Conservation (phyloP, 23 tunicate genomes). For the Ciona savignyi region DNA sequence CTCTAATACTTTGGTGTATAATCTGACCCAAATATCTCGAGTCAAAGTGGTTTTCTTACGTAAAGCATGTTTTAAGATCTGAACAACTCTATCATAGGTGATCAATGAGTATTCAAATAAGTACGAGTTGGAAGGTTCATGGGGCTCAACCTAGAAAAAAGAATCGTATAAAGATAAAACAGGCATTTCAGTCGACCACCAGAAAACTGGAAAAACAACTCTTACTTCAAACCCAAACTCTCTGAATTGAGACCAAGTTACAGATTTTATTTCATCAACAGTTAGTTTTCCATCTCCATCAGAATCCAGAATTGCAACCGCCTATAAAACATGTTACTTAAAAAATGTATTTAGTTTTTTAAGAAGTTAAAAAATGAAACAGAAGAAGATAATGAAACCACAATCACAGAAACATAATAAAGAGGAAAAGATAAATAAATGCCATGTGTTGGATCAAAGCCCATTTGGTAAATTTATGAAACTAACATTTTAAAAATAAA, state of each 20-base stretch:
- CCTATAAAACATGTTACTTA: too few relatives aligned
- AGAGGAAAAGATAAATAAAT: too few relatives aligned
- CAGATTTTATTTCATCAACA: background rate
- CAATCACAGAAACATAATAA: too few relatives aligned
- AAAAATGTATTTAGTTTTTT: too few relatives aligned
- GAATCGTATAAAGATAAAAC: too few relatives aligned
- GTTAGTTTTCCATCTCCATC: constrained; percentile 22
- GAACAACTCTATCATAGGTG: constrained; percentile 16
- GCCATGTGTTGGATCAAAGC: too few relatives aligned
- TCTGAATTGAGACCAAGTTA: constrained; percentile 2
- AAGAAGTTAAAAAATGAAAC: too few relatives aligned
- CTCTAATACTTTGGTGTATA: background rate
- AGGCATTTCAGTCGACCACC: too few relatives aligned
- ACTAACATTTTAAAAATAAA: too few relatives aligned
- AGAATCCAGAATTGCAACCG: background rate
- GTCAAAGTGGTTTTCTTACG: background rate
- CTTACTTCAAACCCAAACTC: constrained; percentile 5
- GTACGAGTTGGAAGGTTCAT: constrained; percentile 53
- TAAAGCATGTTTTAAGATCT: background rate
- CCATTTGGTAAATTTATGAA: too few relatives aligned
- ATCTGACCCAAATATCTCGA: constrained; percentile 12
- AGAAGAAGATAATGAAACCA: too few relatives aligned
- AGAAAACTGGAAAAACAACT: too few relatives aligned
- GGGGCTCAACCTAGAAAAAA: constrained; percentile 31
- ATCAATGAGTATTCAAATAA: constrained; percentile 53